Evolutionary conservation across 2,888 invertebrate genomes (phyloP).

Genomic region (Lordiphosa fenestrarum): DNA sequence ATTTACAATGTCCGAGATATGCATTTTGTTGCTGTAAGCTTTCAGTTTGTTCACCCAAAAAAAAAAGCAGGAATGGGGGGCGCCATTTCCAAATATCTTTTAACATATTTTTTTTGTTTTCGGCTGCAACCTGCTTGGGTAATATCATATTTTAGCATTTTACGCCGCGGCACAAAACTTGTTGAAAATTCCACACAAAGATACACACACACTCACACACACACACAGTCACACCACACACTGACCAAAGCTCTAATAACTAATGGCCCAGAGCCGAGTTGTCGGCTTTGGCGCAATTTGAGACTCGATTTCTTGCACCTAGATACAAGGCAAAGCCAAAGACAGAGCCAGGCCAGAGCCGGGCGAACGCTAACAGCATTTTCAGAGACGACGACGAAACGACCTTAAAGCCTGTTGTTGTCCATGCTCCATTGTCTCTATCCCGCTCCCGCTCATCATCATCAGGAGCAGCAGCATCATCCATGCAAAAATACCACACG

Average conservation of each 20-base stretch:
- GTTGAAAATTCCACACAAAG: constrained; percentile 53
- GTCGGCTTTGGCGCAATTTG: constrained; percentile 53
- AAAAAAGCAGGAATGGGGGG: constrained; percentile 38
- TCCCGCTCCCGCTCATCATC: constrained; percentile 10
- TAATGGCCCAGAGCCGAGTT: constrained; percentile 57
- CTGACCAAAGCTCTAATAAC: constrained; percentile 52
- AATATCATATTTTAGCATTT: constrained; percentile 71
- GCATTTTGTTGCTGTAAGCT: constrained; percentile 19
- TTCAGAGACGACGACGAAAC: constrained; percentile 27
- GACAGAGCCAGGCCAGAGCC: constrained; percentile 4
- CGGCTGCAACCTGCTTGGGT: constrained; percentile 64
- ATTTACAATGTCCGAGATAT: constrained; percentile 35
- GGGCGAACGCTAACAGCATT: constrained; percentile 29
- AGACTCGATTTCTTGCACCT: constrained; percentile 66
- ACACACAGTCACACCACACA: constrained; percentile 17
- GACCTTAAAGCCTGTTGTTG: constrained; percentile 37
- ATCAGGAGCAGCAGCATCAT: constrained; percentile 8
- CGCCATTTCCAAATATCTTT: constrained; percentile 45
- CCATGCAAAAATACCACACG: constrained; percentile 25
- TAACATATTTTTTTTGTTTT: constrained; percentile 23
- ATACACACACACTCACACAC: constrained; percentile 18
- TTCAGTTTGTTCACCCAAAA: constrained; percentile 52
- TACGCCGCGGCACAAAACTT: constrained; percentile 48
- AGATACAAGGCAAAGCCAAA: constrained; percentile 30
- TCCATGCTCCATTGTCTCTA: constrained; percentile 12